Percentiles rank a stretch among this genome's conserved stretches.
These are phyloP conservation scores for Agonopterix subpropinquella DNA, from an alignment of 2,888 invertebrate genomes.

Conservation along the genomic window DNA sequence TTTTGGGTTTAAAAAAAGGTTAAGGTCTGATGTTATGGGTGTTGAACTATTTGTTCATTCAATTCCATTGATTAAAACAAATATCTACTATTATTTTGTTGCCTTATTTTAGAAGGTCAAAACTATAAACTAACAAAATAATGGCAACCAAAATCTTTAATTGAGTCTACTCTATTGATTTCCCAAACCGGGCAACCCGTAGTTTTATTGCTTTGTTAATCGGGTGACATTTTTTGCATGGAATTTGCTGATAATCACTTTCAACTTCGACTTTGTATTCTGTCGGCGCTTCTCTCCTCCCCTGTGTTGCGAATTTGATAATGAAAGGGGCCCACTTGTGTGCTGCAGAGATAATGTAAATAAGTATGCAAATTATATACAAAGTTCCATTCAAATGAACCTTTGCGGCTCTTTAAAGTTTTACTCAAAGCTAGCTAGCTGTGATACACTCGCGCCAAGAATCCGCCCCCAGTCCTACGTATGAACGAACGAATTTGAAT, in stretches of 20 bases:
- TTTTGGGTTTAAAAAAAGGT: no score
- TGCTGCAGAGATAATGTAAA: constrained; percentile 74
- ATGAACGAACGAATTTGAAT: constrained; percentile 35
- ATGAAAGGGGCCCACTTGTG: constrained; percentile 72
- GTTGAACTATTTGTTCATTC: no score
- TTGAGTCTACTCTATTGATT: constrained; percentile 9
- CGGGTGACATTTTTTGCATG: constrained; percentile 53
- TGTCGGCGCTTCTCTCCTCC: constrained; percentile 37
- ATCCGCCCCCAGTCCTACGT: constrained; percentile 22
- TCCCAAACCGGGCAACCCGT: constrained; percentile 14
- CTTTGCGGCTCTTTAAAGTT: constrained; percentile 68
- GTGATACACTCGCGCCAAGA: constrained; percentile 37
- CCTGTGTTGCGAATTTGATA: constrained; percentile 69
- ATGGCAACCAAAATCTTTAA: no score
- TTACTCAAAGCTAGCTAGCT: constrained; percentile 46
- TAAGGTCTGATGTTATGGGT: no score
- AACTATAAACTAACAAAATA: no score
- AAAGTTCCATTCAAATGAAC: constrained; percentile 71
- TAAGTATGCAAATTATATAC: constrained; percentile 73
- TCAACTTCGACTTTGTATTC: constrained; percentile 66
- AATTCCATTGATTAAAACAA: no score
- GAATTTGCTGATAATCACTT: constrained; percentile 63
- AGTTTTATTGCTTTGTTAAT: constrained; percentile 47
- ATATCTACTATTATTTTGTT: no score
- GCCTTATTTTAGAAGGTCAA: no score